Evolutionary conservation across 2,797 vertebrate genomes (phyloP), one percentile per base, ranked within the genome.

Genomic region (Anguilla marmorata): DNA sequence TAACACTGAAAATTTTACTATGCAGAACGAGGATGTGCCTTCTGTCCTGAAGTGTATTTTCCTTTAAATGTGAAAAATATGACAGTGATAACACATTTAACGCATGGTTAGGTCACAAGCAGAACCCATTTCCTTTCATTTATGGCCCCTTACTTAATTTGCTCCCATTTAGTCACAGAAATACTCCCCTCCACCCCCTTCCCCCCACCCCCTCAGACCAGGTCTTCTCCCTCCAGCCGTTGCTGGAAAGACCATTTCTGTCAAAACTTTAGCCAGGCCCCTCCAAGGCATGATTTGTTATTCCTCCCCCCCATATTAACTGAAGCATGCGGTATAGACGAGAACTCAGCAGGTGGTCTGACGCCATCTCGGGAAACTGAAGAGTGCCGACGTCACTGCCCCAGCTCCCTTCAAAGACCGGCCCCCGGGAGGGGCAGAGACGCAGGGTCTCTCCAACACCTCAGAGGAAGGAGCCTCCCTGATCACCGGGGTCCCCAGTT

Each of bases 141-240:
- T 54, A 84, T 33, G 9, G 2, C 5, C 82, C 82, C 27, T n/a
- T 24, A 7, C 3, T 45, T 54, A 54, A 82, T 50, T 82, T 83
- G 48, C 45, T 84, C 50, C 56, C 33, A 84, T 27, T 84, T 56
- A 52, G 50, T 54, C 50, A 84, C 7, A n/a, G 12, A 52, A 54
- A 95, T 27, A n/a, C 63, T 3, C n/a, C 63, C 63, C 24, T 6
- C 24, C 3, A n/a, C 60, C 21, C 19, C 60, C 95, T 4, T 1
- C 63, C 63, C 24, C 63, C 6, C 3, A 96, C 88, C 96, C 96
- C 87, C 93, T 96, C 41, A 45, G 41, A 45, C 63, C n/a, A 94
- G 95, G 87, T 96, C 95, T 0, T 95, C 96, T 91, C 93, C 95
- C 86, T 91, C 93, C 86, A 97, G 97, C 96, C 96, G 99, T 48